These are phyloP conservation scores for Uropsilus gracilis DNA, from an alignment of 2,113 vertebrate genomes.

Conservation along the genomic window DNA sequence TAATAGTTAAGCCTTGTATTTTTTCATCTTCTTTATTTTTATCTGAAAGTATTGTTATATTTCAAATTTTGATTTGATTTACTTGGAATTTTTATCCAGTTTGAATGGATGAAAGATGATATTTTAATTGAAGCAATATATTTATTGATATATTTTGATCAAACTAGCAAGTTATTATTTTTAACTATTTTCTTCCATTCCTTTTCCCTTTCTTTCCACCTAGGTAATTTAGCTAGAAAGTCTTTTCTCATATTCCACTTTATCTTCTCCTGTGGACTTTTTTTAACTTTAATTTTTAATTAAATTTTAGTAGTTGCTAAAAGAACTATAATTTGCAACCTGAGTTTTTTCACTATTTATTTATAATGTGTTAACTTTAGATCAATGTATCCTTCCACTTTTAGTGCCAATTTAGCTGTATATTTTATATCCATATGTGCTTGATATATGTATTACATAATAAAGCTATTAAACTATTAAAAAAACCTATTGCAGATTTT, in stretches of 20 bases:
- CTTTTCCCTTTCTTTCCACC: neutral
- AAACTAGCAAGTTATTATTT: neutral
- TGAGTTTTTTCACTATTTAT: neutral
- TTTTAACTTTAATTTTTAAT: neutral
- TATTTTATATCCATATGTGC: neutral
- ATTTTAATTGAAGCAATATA: neutral
- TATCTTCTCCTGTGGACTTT: neutral
- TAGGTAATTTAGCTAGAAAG: neutral
- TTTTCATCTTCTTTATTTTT: neutral
- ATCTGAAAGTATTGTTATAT: neutral
- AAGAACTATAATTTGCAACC: neutral
- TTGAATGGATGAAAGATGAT: neutral
- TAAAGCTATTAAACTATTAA: too few relatives aligned
- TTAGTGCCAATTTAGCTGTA: neutral
- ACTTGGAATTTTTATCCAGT: neutral
- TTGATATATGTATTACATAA: too few relatives aligned
- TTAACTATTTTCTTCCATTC: too few relatives aligned
- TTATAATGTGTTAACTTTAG: neutral
- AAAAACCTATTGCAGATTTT: neutral
- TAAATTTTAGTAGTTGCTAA: neutral
- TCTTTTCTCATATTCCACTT: neutral
- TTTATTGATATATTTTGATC: neutral
- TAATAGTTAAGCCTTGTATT: neutral
- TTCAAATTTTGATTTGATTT: neutral
- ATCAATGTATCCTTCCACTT: neutral